Base-by-base conservation (phyloP, 2,888 invertebrate genomes). In the Leptinotarsa juncta region DNA sequence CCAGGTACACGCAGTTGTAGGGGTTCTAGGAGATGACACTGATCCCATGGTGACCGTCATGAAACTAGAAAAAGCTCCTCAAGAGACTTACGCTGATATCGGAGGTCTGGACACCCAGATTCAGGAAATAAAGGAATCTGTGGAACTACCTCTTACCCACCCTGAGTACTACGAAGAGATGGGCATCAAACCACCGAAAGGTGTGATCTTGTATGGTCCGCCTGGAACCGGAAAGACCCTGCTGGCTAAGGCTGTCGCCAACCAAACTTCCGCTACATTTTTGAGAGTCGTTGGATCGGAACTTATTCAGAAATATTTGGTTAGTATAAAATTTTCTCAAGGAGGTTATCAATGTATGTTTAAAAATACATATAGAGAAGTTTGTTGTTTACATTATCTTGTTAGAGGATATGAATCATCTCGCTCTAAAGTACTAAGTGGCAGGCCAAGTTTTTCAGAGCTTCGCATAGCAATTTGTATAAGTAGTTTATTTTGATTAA, bases 41-140 rank as follows among this genome's bases (percentile, higher is more conserved):
- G 99, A 99, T 89, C 99, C 99, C 4, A 99, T 99, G 99, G 99
- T 99, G 3, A 99, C 98, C 15, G 99, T 99, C 1, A 99, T 99
- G 99, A 99, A 99, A 88, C 89, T 99, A 65, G 99, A 99, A 87
- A 99, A 99, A 86, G 99, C 99, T 12, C 99, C 99, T 1, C 98
- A 98, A 87, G 99, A 99, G 89, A 99, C 99, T 0, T 99, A 99
- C 87, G 99, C 99, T 16, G 99, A 98, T 89, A 99, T 99, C 87
- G 98, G 98, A 85, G 98, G 98, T 18, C 90, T 99, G 15, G 98
- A 98, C 86, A 96, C 95, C 51, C 99, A 99, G 89, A 99, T 99
- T 86, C 99, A 97, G 87, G 96, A 97, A 89, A 97, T 97, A 76
- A 97, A 97, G 88, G 99, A 99, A 90, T 98, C 98, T 65, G 99